A percentile compares a stretch with the other conserved stretches of the same genome.
Conservation (phyloP, 2,888 invertebrate genomes). For the Tanytarsus gracilentus region DNA sequence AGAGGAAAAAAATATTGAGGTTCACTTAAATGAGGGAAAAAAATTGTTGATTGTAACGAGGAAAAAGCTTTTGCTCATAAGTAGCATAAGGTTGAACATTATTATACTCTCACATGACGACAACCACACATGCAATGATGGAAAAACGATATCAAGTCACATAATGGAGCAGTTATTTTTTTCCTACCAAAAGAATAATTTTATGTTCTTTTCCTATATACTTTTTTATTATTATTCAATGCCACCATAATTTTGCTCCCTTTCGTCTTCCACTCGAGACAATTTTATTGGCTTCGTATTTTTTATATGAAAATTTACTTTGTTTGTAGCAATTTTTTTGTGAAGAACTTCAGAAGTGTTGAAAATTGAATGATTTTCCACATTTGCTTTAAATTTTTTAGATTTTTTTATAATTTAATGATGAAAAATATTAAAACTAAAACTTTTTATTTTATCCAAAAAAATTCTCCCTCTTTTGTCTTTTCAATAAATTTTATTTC, state of each 20-base stretch:
- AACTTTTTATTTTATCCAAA: too few species aligned
- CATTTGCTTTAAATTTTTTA: too few species aligned
- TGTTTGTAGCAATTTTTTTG: too few species aligned
- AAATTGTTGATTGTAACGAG: conserved; percentile 1
- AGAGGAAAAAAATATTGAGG: too few species aligned
- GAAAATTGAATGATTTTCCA: too few species aligned
- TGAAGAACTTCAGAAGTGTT: too few species aligned
- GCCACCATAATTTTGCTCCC: not conserved
- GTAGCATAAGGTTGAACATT: conserved; percentile 7
- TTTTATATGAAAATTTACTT: too few species aligned
- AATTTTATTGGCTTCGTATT: not conserved
- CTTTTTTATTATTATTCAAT: conserved; percentile 11
- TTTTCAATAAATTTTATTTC: not conserved
- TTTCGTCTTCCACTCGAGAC: not conserved
- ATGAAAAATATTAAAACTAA: too few species aligned
- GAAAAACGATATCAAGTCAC: conserved; percentile 20
- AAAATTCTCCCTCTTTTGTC: too few species aligned
- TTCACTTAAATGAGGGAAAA: too few species aligned
- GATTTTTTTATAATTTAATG: too few species aligned
- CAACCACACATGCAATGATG: not conserved
- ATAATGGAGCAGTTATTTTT: conserved; percentile 11
- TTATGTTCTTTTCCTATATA: conserved; percentile 5
- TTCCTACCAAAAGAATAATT: conserved; percentile 8
- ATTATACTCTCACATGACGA: not conserved
- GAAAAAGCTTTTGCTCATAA: not conserved